A percentile compares a stretch with the other conserved stretches of the same genome.
These are phyloP conservation scores for Dichetophora obliterata DNA, from an alignment of 2,888 invertebrate genomes.

Conservation along the genomic window DNA sequence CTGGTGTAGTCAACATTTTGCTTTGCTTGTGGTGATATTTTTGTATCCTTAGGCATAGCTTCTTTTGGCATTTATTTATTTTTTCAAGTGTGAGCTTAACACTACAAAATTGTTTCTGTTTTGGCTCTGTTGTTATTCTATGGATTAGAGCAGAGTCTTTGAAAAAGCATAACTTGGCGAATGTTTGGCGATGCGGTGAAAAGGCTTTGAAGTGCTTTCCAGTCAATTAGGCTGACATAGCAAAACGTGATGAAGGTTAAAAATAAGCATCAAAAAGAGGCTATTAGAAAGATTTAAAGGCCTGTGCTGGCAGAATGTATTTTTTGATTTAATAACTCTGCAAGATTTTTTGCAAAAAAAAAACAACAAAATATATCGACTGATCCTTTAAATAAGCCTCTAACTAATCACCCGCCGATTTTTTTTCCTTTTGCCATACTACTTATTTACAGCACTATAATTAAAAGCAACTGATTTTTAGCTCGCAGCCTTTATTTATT, in stretches of 20 bases:
- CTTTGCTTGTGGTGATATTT: conserved; percentile 30
- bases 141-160: neutral
- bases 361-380: too few species aligned
- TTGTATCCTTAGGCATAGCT: neutral
- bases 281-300: too few species aligned
- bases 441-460: neutral
- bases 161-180: neutral
- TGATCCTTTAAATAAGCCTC: too few species aligned
- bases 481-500: neutral
- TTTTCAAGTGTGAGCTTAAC: conserved; percentile 38
- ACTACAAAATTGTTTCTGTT: conserved; percentile 22
- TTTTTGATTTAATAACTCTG: too few species aligned
- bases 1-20: conserved; percentile 3
- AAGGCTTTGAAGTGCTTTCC: neutral
- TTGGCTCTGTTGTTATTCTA: neutral
- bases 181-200: neutral
- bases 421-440: neutral
- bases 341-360: too few species aligned
- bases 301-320: too few species aligned
- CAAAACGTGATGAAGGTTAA: neutral
- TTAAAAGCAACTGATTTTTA: neutral
- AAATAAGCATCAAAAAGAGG: too few species aligned
- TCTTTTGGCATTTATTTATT: conserved; percentile 12
- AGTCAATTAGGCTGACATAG: conserved; percentile 20
- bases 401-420: too few species aligned